Base-by-base conservation (phyloP, 2,113 vertebrate genomes). In the Psephotus haematonotus region DNA sequence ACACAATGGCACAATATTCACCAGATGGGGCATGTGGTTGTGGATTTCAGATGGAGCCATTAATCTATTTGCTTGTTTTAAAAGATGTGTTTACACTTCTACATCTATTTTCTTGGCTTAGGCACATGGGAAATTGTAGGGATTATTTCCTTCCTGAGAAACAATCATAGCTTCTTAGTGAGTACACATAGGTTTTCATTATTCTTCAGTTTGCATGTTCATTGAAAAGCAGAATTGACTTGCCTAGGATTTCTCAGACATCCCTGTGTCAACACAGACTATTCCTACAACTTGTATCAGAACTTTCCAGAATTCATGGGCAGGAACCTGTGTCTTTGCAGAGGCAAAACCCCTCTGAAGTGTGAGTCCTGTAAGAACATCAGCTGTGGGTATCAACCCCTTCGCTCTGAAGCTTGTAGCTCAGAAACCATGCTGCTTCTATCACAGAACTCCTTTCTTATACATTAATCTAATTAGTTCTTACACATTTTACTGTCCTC, bases 371-470 rank as follows among this genome's bases (percentile, higher is more conserved):
- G 8, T 6, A 17, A 24, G 28, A 74, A 1, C 8, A 2, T 6
- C 1, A 7, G 13, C 17, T 80, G 27, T 15, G 14, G 31, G 9
- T 35, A 44, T 0, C 1, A 69, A 5, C 16, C 9, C 2, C 5
- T 8, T 3, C 7, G 68, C 33, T 68, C 18, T 31, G 67, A 52
- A 29, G 4, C 41, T 87, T 0, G 0, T 20, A 60, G 23, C 31
- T 87, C 47, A 60, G 35, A n/a, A 75, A 14, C 5, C 52, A 6
- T 3, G 9, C 28, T 52, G 28, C 29, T 79, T 50, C 28, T 75
- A 16, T 37, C 57, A 27, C 12, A 69, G 22, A 47, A 18, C 17
- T 86, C 33, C 3, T 9, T 68, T 39, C 16, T 35, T 27, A 9
- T 10, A 2, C 9, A 25, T 31, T 55, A 55, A 69, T 41, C 18